Base-by-base conservation (phyloP, 2,113 vertebrate genomes). In the Crocuta crocuta region DNA sequence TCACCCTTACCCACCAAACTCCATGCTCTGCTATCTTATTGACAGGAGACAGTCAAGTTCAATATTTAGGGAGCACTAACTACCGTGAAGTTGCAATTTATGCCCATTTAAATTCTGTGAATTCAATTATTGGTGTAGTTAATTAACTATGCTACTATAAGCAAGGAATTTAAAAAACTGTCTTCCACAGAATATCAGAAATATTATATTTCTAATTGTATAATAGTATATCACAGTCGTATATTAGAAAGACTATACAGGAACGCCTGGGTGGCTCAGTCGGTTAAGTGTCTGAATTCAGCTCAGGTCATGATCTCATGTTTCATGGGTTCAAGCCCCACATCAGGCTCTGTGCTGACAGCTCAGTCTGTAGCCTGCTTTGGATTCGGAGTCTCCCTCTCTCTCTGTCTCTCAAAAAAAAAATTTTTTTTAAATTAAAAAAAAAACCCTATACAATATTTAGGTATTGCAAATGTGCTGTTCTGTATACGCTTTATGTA, bases 111-210 rank as follows among this genome's bases (percentile, higher is more conserved):
- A 80, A 74, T 50, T 81, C 10, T 92, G 63, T 86, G 65, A 82
- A 81, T 81, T 86, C 45, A 90, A 73, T 6, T 31, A 23, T 53
- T 8, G 24, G 28, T 53, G 17, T 55, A 70, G 28, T 74, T 74
- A 90, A 48, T 66, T 93, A 94, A 76, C n/a, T 58, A 74, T 70
- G n/a, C 15, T 91, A 89, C 10, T 95, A 2, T 28, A 78, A 82
- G 39, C 50, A 74, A 55, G 68, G 6, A 78, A 79, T 39, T 91
- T 23, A 61, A 61, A 86, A 96, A 95, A 58, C 66, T n/a, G 16
- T 58, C 65, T 89, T 88, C 88, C 35, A 43, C 21, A 97, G 63
- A 19, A 50, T 65, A 89, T 96, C 66, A 92, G 28, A 91, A 76
- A 87, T 45, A 66, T 15, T 55, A 7, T 78, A 66, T 87, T 87